Base-by-base conservation (phyloP, 1,140 invertebrate species). In the Oppia nitens region DNA sequence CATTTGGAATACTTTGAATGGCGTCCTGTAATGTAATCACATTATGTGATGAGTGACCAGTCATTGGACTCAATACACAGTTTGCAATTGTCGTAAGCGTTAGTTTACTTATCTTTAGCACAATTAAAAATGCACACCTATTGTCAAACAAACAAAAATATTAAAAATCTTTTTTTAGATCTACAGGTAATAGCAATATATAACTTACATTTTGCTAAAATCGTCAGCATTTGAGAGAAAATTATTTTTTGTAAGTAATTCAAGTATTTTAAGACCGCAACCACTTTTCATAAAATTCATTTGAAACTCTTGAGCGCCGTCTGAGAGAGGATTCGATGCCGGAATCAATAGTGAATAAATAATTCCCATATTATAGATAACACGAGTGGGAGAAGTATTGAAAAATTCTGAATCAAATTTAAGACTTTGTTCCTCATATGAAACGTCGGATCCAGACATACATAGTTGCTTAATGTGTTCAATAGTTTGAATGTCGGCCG, bases 341-440 rank as follows among this genome's bases (percentile, higher is more conserved):
- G 92, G 92, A 82, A 97, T 91, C 40, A 97, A 73, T 66, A 95
- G 76, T 51, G 87, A 83, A 70, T 96, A 93, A 58, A 66, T 72
- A 65, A 79, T 79, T 68, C 81, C 79, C 59, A 83, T 71, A 71
- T 78, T 79, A 68, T 87, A 87, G 21, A 87, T 74, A 66, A 87
- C 83, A 72, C 85, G 79, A 50, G 84, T 83, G 25, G 85, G 79
- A 55, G 83, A 79, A 20, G 78, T 72, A 65, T 76, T 78, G 69
- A 87, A 82, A 69, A 87, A 25, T 49, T 56, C 55, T 1, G 17
- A 9, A 40, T 9, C 2, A 56, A 40, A n/a, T 45, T 27, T 27
- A 2, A 11, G 26, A 14, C n/a, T 2, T 25, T 17, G 2, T 23
- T 4, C 6, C 4, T 17, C 4, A 57, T 17, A 20, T 11, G 25